phyloP scores from a whole-genome alignment of 2,888 invertebrate genomes.

The Buathra laborator region DNA sequence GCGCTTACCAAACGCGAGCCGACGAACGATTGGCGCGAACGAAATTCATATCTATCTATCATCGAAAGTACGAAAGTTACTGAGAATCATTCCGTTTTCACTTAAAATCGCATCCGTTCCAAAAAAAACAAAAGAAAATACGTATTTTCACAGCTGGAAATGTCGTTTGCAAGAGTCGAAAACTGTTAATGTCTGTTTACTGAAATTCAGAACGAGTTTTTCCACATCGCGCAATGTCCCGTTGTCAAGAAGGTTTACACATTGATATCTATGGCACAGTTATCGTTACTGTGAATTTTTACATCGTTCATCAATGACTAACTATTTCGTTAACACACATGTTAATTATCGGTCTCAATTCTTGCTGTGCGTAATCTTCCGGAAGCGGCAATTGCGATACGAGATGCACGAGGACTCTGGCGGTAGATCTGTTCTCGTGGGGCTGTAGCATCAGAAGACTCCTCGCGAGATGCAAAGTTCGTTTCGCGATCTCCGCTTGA shows the following conservation, averaged over 20 bases:
- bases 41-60: slow-evolving; percentile 17
- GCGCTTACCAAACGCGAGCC: slow-evolving; percentile 23
- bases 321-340: slow-evolving; percentile 75
- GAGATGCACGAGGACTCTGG: slow-evolving; percentile 85
- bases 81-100: slow-evolving; percentile 20
- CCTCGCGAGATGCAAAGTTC: slow-evolving; percentile 86
- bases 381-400: slow-evolving; percentile 87
- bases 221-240: slow-evolving; percentile 12
- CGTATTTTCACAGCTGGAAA: slow-evolving; percentile 26
- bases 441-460: slow-evolving; percentile 84
- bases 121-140: slow-evolving; percentile 5
- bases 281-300: slow-evolving; percentile 25
- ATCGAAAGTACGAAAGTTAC: slow-evolving; percentile 22
- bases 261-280: slow-evolving; percentile 51
- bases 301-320: slow-evolving; percentile 58
- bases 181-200: background rate
- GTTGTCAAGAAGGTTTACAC: slow-evolving; percentile 25
- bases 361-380: slow-evolving; percentile 87
- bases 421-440: slow-evolving; percentile 75
- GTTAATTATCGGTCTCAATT: slow-evolving; percentile 82
- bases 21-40: slow-evolving; percentile 40
- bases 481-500: slow-evolving; percentile 88
- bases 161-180: background rate
- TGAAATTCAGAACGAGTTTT: slow-evolving; percentile 1
- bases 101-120: slow-evolving; percentile 13